Percentiles rank a stretch among this genome's conserved stretches.
These are phyloP conservation scores for Tachycineta bicolor DNA, from an alignment of 2,113 vertebrate genomes.

Conservation along the genomic window DNA sequence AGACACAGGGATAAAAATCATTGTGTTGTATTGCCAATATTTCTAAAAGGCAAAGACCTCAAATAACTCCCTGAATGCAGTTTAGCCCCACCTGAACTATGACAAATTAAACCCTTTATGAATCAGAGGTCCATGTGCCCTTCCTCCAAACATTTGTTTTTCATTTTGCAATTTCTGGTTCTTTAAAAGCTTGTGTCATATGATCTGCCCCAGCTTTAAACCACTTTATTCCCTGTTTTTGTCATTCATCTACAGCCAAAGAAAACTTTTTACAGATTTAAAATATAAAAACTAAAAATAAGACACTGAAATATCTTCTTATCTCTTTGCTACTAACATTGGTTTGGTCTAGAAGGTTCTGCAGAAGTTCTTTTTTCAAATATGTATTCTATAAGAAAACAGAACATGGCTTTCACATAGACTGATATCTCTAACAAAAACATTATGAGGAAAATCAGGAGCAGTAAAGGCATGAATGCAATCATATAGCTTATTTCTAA, in stretches of 20 bases:
- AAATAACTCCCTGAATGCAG: not conserved
- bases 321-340: not conserved
- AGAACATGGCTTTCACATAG: not conserved
- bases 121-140: not conserved
- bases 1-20: not conserved
- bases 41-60: not conserved
- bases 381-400: not conserved
- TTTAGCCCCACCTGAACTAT: not conserved
- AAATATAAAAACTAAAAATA: not conserved
- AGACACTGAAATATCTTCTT: not conserved
- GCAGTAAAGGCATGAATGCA: not conserved
- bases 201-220: not conserved
- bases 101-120: not conserved
- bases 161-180: not conserved
- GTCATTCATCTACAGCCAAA: not conserved
- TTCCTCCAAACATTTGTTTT: not conserved
- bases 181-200: not conserved
- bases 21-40: not conserved
- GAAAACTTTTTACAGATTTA: not conserved
- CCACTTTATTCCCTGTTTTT: not conserved
- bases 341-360: not conserved
- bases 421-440: not conserved
- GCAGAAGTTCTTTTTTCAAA: not conserved
- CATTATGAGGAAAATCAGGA: not conserved
- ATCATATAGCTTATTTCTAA: not conserved